A percentile compares a stretch with the other conserved stretches of the same genome.
phyloP scores from a whole-genome alignment of 2,113 vertebrate species.

The Aegithalos caudatus region DNA sequence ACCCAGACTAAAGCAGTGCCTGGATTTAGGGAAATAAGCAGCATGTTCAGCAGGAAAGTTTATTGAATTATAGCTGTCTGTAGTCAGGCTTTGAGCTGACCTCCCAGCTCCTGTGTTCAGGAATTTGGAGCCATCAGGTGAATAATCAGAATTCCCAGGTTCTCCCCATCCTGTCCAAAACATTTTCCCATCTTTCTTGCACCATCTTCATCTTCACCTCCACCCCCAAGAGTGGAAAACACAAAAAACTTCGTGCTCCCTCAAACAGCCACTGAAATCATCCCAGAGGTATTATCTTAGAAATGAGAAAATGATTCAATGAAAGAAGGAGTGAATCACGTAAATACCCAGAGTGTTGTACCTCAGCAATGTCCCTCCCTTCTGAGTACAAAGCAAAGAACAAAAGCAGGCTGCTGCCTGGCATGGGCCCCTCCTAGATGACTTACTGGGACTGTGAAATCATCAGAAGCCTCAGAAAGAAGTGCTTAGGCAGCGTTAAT shows the following conservation, averaged over 20 bases:
- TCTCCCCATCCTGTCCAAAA: background rate
- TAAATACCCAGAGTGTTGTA: conserved; percentile 35
- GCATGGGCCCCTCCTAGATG: conserved; percentile 67
- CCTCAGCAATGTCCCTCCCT: conserved; percentile 64
- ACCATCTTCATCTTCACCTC: background rate
- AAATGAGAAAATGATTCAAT: conserved; percentile 54
- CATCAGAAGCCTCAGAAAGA: conserved; percentile 63
- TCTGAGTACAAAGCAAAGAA: conserved; percentile 64
- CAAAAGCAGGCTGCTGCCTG: conserved; percentile 63
- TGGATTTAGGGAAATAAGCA: background rate
- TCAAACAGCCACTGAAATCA: background rate
- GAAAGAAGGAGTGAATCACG: conserved; percentile 52
- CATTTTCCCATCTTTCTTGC: background rate
- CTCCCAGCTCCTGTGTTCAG: background rate
- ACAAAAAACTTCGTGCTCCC: background rate
- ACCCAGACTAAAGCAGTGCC: background rate
- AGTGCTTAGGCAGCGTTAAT: conserved; percentile 47
- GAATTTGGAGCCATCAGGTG: background rate
- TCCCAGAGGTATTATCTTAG: conserved; percentile 52
- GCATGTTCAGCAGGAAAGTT: background rate
- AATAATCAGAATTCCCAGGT: background rate
- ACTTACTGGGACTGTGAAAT: conserved; percentile 63
- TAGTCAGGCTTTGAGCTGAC: background rate
- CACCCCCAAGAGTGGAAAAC: background rate
- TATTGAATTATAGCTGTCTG: background rate